These are phyloP conservation scores for Crenuchus spilurus DNA, from an alignment of 2,797 vertebrate species.

Conservation along the genomic window DNA sequence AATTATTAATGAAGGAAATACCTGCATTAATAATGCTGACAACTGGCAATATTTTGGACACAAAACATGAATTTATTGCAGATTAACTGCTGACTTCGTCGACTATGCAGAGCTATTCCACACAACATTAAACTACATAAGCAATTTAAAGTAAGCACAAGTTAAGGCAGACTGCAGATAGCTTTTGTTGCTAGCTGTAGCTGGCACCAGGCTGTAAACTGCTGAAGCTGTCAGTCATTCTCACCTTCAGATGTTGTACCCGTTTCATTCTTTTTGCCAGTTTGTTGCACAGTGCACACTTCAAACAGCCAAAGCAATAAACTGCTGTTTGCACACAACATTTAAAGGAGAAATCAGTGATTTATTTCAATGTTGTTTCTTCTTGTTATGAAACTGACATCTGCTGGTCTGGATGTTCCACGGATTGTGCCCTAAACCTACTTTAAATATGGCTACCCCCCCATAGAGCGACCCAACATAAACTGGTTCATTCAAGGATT, in stretches of 20 bases:
- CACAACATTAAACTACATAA: no score
- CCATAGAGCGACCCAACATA: no score
- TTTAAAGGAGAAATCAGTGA: no score
- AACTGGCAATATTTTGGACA: background rate
- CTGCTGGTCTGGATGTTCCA: no score
- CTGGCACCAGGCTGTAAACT: background rate
- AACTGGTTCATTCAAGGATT: no score
- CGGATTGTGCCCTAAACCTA: no score
- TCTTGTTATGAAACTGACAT: no score
- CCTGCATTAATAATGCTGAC: background rate
- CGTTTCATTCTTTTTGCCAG: slow-evolving; percentile 4
- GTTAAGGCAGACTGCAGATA: background rate
- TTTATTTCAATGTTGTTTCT: no score
- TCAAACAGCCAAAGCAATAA: background rate
- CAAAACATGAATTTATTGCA: background rate
- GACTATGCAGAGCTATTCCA: no score
- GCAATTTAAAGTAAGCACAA: slow-evolving; percentile 9
- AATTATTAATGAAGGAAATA: no score
- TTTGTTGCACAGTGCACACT: background rate
- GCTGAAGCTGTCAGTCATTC: slow-evolving; percentile 14
- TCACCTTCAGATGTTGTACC: slow-evolving; percentile 6
- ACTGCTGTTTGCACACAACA: background rate
- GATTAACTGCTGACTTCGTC: background rate
- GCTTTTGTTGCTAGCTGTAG: background rate
- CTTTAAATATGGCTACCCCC: no score